These are phyloP conservation scores for Labia minor DNA, from an alignment of 2,888 invertebrate species.

Conservation along the genomic window DNA sequence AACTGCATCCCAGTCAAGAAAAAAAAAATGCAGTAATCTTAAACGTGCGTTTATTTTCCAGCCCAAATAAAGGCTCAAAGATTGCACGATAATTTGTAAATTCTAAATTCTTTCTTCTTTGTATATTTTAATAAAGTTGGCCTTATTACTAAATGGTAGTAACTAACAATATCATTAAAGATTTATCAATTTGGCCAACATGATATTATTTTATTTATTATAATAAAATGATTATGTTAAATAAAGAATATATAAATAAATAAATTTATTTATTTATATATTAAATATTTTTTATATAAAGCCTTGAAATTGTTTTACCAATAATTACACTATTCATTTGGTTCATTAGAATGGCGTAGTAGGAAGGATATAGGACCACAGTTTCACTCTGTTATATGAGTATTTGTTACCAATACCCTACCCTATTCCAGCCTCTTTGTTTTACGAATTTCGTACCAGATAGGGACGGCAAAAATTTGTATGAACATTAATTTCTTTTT, in stretches of 20 bases:
- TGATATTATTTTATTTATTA: conserved; percentile 3
- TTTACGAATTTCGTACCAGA: background rate
- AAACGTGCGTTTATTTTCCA: background rate
- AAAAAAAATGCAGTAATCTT: background rate
- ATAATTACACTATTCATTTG: background rate
- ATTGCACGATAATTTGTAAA: background rate
- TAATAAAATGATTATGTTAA: background rate
- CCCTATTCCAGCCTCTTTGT: background rate
- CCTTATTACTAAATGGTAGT: background rate
- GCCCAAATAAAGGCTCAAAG: too few species aligned
- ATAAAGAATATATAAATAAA: background rate
- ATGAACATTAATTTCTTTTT: background rate
- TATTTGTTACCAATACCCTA: background rate
- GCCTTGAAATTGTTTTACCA: background rate
- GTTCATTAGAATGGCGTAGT: background rate
- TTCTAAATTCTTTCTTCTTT: background rate
- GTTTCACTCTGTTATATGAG: background rate
- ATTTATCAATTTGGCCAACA: conserved; percentile 3
- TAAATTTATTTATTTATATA: background rate
- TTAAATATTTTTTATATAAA: background rate
- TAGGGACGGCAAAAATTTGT: conserved; percentile 8
- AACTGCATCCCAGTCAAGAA: conserved; percentile 24
- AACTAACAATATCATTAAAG: conserved; percentile 1
- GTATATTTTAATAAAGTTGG: background rate
- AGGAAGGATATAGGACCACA: background rate